These are phyloP conservation scores for Phymastichus coffea DNA, from an alignment of 1,140 invertebrate genomes.

Conservation along the genomic window DNA sequence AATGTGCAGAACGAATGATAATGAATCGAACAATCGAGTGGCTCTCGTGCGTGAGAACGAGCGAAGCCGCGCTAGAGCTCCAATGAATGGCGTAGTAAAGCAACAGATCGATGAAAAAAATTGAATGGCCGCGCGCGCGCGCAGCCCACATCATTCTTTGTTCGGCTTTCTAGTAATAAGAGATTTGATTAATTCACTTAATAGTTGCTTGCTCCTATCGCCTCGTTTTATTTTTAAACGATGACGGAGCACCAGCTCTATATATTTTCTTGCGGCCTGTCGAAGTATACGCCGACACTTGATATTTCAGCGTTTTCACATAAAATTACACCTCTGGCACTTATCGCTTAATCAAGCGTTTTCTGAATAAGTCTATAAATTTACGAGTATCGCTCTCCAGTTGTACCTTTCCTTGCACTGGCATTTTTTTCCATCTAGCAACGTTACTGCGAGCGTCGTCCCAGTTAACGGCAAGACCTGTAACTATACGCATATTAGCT, in stretches of 20 bases:
- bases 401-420: too few species aligned
- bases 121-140: constrained; percentile 9
- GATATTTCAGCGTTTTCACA: too few species aligned
- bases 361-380: constrained; percentile 6
- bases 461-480: neutral
- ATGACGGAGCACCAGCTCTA: constrained; percentile 7
- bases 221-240: constrained; percentile 10
- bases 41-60: neutral
- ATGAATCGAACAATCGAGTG: constrained; percentile 15
- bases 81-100: constrained; percentile 8
- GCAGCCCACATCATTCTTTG: constrained; percentile 16
- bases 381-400: too few species aligned
- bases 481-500: constrained; percentile 9
- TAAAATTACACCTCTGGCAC: too few species aligned
- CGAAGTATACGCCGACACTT: too few species aligned
- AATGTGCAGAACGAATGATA: neutral
- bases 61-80: too few species aligned
- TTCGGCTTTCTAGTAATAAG: constrained; percentile 8
- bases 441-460: too few species aligned
- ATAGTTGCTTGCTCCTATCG: neutral
- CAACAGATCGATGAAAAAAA: constrained; percentile 14
- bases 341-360: constrained; percentile 21
- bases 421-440: too few species aligned
- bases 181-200: neutral
- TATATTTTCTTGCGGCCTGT: constrained; percentile 8